Evolutionary conservation across 2,113 vertebrate species (phyloP).

Genomic region (Bubo blakistoni): DNA sequence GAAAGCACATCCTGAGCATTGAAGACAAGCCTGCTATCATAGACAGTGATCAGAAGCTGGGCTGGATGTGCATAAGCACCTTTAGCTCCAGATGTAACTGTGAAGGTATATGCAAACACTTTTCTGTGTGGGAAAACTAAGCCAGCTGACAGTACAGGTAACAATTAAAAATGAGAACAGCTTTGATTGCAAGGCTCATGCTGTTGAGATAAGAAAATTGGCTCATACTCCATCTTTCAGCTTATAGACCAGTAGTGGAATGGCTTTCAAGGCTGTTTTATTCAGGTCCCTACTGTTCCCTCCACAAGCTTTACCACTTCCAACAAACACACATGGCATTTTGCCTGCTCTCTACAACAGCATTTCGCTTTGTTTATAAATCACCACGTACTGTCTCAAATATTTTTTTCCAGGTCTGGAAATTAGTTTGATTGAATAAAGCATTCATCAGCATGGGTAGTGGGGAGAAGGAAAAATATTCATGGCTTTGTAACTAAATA

Average conservation of each 20-base stretch:
- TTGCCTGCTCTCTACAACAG: neutral
- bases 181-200: neutral
- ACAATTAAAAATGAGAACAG: neutral
- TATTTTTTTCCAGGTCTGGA: neutral
- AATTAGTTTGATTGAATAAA: neutral
- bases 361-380: neutral
- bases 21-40: neutral
- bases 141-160: neutral
- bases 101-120: neutral
- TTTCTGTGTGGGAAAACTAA: neutral
- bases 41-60: neutral
- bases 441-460: neutral
- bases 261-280: neutral
- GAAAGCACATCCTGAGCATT: rapidly evolving
- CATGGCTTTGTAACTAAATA: neutral
- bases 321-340: neutral
- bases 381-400: neutral
- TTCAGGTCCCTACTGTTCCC: neutral
- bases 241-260: neutral
- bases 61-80: neutral
- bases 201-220: neutral
- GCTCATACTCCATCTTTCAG: neutral
- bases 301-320: neutral
- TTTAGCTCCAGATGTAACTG: neutral
- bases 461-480: neutral